Percentiles rank a stretch among this genome's conserved stretches.
Conservation (phyloP, 1,140 invertebrate genomes). For the Acyrthosiphon pisum region DNA sequence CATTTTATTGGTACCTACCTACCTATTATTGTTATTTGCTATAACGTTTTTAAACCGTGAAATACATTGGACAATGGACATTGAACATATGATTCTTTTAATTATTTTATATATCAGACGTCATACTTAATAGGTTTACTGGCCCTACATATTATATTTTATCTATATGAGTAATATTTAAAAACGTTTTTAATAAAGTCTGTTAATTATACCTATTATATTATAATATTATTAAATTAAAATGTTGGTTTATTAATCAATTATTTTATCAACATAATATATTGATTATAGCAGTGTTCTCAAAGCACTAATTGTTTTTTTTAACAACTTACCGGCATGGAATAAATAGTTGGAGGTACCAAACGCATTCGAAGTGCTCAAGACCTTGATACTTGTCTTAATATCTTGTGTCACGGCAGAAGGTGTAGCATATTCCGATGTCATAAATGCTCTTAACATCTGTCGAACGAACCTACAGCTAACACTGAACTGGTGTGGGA, state of each 20-base stretch:
- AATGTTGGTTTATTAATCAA: too few relatives aligned
- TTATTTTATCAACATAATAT: too few relatives aligned
- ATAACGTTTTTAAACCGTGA: neutral
- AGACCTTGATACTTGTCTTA: neutral
- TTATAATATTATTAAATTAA: too few relatives aligned
- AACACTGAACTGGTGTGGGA: neutral
- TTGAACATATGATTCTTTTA: too few relatives aligned
- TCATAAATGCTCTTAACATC: neutral
- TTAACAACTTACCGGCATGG: constrained; percentile 9
- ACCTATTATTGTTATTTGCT: neutral
- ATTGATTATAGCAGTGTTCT: neutral
- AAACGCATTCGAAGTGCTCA: neutral
- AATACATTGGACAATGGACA: neutral
- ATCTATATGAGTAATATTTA: too few relatives aligned
- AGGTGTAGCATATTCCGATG: neutral
- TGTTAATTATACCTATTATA: too few relatives aligned
- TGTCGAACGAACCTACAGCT: neutral
- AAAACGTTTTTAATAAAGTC: too few relatives aligned
- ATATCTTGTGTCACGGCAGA: neutral
- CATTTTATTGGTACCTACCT: neutral
- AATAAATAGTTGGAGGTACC: neutral
- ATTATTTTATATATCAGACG: too few relatives aligned
- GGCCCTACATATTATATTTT: too few relatives aligned
- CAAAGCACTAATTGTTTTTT: neutral
- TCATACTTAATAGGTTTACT: too few relatives aligned